Evolutionary conservation across 2,888 invertebrate species (phyloP).

Genomic region (Drosophila austrosaltans): DNA sequence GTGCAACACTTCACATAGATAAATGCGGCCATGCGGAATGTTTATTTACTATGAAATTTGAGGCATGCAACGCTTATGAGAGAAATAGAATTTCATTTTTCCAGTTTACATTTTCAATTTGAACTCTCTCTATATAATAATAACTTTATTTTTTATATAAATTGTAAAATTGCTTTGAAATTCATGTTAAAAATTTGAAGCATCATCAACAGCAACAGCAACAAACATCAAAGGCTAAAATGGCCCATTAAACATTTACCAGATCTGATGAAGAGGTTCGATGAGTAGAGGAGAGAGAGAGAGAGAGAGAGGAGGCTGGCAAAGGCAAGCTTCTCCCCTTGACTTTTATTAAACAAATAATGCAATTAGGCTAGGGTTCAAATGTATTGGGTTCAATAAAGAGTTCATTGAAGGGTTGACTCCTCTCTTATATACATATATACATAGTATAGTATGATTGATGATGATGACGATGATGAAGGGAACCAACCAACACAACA

Average conservation of each 20-base stretch:
- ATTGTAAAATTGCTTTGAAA: conserved; percentile 47
- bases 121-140: conserved; percentile 43
- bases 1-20: conserved; percentile 44
- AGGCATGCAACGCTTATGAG: conserved; percentile 58
- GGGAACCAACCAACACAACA: not conserved
- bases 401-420: conserved; percentile 13
- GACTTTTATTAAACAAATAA: conserved; percentile 72
- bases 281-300: not conserved
- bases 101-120: too few species aligned
- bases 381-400: conserved; percentile 12
- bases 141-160: conserved; percentile 55
- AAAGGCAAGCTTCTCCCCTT: conserved; percentile 56
- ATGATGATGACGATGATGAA: conserved; percentile 54
- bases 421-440: not conserved
- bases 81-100: conserved; percentile 46
- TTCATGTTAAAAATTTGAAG: conserved; percentile 33
- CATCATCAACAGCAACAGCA: conserved; percentile 26
- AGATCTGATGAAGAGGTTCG: conserved; percentile 20
- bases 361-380: conserved; percentile 59
- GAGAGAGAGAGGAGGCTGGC: not conserved
- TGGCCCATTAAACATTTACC: conserved; percentile 62
- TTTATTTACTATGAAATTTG: conserved; percentile 70
- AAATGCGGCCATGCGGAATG: conserved; percentile 65
- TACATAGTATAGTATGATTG: conserved; percentile 54
- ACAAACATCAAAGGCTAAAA: conserved; percentile 58